Conservation (phyloP, 2,113 vertebrate genomes). For the Aphelocoma coerulescens region DNA sequence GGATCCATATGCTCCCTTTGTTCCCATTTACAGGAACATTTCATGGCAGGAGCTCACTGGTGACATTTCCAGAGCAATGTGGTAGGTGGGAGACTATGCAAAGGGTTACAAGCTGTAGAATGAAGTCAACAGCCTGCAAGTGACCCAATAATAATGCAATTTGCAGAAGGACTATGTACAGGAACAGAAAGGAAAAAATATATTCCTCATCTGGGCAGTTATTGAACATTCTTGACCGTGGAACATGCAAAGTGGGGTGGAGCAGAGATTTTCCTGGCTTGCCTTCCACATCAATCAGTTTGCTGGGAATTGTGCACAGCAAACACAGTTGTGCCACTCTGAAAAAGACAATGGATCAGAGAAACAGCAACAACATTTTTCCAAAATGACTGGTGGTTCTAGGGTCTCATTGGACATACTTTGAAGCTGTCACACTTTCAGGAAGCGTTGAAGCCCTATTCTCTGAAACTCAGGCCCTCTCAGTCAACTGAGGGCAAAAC, state of each 20-base stretch:
- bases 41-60: not conserved
- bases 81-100: not conserved
- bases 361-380: slow-evolving; percentile 44
- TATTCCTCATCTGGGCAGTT: slow-evolving; percentile 53
- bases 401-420: slow-evolving; percentile 54
- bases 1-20: not conserved
- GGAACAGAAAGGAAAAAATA: slow-evolving; percentile 43
- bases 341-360: slow-evolving; percentile 66
- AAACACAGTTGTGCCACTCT: slow-evolving; percentile 53
- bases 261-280: slow-evolving; percentile 61
- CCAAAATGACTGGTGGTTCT: slow-evolving; percentile 56
- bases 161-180: slow-evolving; percentile 18
- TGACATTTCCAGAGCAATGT: not conserved
- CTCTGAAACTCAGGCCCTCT: slow-evolving; percentile 37
- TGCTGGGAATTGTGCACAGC: slow-evolving; percentile 32
- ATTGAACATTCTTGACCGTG: slow-evolving; percentile 36
- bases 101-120: slow-evolving; percentile 29
- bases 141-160: slow-evolving; percentile 23
- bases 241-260: slow-evolving; percentile 44
- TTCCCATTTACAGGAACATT: not conserved
- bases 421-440: slow-evolving; percentile 65
- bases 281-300: slow-evolving; percentile 59
- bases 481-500: slow-evolving; percentile 59
- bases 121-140: not conserved
- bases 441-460: slow-evolving; percentile 30